Conservation (phyloP, 2,797 vertebrate genomes). For the Fistularia commersonii region DNA sequence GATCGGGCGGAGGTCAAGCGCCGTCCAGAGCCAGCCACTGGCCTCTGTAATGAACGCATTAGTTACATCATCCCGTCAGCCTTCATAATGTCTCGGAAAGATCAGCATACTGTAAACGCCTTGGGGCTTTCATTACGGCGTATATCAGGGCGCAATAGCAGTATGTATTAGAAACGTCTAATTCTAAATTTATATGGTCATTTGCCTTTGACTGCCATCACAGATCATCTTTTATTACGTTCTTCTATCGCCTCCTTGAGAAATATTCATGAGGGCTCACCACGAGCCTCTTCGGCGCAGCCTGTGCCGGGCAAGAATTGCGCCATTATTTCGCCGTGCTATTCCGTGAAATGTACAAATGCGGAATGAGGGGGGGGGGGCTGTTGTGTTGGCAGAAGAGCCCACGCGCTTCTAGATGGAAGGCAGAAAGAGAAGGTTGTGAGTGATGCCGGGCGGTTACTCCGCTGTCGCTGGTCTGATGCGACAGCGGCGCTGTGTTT, state of each 20-base stretch:
- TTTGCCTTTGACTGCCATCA: constrained; percentile 3
- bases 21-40: constrained; percentile 22
- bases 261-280: constrained; percentile 9
- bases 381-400: no score
- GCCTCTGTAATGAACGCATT: constrained; percentile 23
- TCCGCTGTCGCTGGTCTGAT: no score
- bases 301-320: no score
- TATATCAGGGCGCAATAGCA: neutral
- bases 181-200: constrained; percentile 3
- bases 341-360: no score
- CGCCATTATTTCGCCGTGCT: no score
- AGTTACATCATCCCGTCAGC: constrained; percentile 27
- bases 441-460: no score
- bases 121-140: constrained; percentile 4
- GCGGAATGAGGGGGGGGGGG: no score
- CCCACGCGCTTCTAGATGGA: no score
- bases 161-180: constrained; percentile 4
- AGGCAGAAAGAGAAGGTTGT: no score
- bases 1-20: constrained; percentile 35
- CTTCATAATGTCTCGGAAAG: constrained; percentile 7
- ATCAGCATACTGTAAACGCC: constrained; percentile 19
- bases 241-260: neutral
- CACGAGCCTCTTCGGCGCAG: neutral
- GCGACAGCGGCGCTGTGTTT: no score
- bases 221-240: constrained; percentile 9